Evolutionary conservation across 2,797 vertebrate genomes (phyloP), one percentile per base, ranked within the genome.

Genomic region (Sorex maritimensis): DNA sequence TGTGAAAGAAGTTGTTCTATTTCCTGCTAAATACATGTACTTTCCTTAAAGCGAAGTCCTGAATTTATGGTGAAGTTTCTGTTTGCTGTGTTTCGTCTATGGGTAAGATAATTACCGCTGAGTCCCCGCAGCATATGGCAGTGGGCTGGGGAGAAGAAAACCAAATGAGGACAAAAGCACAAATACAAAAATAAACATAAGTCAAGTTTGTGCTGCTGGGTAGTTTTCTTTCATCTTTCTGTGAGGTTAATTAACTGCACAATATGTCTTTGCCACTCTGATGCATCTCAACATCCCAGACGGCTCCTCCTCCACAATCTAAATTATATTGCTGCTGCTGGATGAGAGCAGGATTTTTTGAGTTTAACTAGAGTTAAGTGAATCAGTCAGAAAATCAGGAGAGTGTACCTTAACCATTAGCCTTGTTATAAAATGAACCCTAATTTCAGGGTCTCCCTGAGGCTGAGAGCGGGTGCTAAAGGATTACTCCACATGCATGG

Each of bases 221-320:
- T 97, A 92, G 89, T 88, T 97, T 97, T 92, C 93, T 97, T 95
- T 96, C 91, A 90, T 97, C 90, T 97, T 93, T 97, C 83, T 38
- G 3, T 96, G 95, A 95, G 95, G 95, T 97, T 98, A 98, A 98
- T 98, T 98, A 98, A 96, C 95, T 94, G 92, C 28, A 93, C 97
- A 97, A 97, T 97, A 94, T 95, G 95, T 83, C 93, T 97, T 96
- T 86, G 88, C 91, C 84, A 91, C 81, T 83, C 83, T 92, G 97
- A 97, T 95, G 94, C 46, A 61, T 77, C 91, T n/a, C 75, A 92
- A 92, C 96, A 88, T 96, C 97, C 94, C 95, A 92, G 88, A 96
- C 95, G 94, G 15, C 90, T 96, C 73, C 95, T 93, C 95, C 95
- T 96, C 94, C 92, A 95, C 73, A 65, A 75, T 95, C 95, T 97